A percentile compares a stretch with the other conserved stretches of the same genome.
Evolutionary conservation across 2,113 vertebrate species (phyloP).

Genomic region (Eolophus roseicapilla): DNA sequence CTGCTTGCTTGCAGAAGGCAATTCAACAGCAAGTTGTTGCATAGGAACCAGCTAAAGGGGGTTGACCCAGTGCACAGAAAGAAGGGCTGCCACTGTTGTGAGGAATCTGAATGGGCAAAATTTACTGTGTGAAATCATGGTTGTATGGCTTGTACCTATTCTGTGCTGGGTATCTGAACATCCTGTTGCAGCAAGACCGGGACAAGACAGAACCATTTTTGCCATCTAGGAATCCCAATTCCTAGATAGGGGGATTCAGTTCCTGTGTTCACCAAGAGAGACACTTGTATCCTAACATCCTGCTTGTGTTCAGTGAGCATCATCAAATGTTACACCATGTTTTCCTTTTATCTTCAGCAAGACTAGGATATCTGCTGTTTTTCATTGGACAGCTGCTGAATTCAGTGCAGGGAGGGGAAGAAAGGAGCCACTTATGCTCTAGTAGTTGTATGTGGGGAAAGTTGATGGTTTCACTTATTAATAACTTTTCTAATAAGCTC

Average conservation of each 20-base stretch:
- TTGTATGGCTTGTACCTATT: neutral
- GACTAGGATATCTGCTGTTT: neutral
- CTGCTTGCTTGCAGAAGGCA: neutral
- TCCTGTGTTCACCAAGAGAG: neutral
- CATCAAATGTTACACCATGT: fast-evolving
- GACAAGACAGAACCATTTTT: neutral
- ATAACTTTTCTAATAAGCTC: neutral
- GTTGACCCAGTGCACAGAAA: neutral
- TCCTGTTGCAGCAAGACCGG: neutral
- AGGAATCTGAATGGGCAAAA: neutral
- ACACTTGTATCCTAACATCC: neutral
- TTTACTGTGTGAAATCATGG: neutral
- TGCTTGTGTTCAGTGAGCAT: neutral
- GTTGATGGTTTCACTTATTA: neutral
- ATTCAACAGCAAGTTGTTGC: neutral
- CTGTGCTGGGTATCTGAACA: neutral
- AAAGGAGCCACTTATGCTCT: neutral
- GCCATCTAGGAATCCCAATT: neutral
- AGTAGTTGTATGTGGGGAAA: neutral
- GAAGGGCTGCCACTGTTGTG: neutral
- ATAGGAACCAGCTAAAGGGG: neutral
- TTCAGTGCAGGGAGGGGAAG: neutral
- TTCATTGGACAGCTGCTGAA: neutral
- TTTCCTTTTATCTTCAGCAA: neutral
- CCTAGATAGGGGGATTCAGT: neutral